Evolutionary conservation across 2,113 vertebrate species (phyloP).

Genomic region (Oenanthe oenanthe): DNA sequence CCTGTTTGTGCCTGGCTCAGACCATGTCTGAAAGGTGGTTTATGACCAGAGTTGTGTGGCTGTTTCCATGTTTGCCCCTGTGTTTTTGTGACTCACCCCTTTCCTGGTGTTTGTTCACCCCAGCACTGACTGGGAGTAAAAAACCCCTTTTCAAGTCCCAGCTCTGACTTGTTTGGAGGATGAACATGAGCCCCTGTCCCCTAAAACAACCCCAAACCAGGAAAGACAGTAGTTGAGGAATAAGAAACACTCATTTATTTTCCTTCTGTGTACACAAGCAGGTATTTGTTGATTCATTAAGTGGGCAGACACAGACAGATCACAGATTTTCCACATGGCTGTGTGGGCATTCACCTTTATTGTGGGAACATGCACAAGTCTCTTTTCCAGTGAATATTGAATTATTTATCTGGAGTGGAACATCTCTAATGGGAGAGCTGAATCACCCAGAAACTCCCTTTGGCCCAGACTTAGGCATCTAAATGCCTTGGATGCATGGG

Average conservation of each 20-base stretch:
- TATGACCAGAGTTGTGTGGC: not conserved
- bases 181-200: not conserved
- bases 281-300: not conserved
- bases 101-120: not conserved
- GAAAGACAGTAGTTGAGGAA: not conserved
- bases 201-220: not conserved
- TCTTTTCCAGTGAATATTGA: slow-evolving; percentile 28
- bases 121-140: not conserved
- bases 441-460: slow-evolving; percentile 57
- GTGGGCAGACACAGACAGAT: not conserved
- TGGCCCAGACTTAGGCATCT: not conserved
- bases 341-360: not conserved
- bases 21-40: not conserved
- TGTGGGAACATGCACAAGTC: slow-evolving; percentile 26
- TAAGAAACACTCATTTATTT: not conserved
- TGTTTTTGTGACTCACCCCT: not conserved
- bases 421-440: slow-evolving; percentile 36
- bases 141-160: not conserved
- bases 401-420: slow-evolving; percentile 33
- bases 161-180: not conserved
- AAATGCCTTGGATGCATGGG: not conserved
- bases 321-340: not conserved
- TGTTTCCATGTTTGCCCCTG: not conserved
- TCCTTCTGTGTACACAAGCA: not conserved
- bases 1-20: not conserved